Conservation (phyloP, 2,113 vertebrate genomes). For the Cnemophilus loriae region DNA sequence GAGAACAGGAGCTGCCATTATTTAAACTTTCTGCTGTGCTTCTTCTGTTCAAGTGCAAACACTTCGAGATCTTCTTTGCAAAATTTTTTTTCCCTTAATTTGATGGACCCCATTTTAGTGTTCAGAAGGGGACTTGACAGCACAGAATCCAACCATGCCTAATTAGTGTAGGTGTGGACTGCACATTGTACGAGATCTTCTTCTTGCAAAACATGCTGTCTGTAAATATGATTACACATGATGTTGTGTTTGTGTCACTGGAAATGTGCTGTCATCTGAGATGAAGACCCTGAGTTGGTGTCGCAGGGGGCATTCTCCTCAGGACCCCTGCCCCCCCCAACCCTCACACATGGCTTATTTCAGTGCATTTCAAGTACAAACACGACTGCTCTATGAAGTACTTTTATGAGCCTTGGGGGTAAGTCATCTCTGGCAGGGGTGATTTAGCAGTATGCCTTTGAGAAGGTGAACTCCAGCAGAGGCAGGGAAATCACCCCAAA, state of each 20-base stretch:
- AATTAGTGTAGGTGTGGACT: background rate
- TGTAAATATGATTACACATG: background rate
- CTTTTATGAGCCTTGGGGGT: slow-evolving; percentile 31
- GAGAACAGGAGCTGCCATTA: background rate
- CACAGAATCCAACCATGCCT: background rate
- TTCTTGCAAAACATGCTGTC: background rate
- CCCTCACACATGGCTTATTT: background rate
- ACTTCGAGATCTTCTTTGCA: too few relatives aligned
- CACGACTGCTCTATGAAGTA: background rate
- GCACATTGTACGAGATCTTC: rapidly evolving
- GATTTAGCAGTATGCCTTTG: slow-evolving; percentile 22
- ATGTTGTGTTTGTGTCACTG: background rate
- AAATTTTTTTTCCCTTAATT: background rate
- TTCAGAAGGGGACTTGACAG: background rate
- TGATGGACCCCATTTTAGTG: background rate
- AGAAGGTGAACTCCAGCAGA: background rate
- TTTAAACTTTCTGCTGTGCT: background rate
- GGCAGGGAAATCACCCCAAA: background rate
- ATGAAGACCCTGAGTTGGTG: background rate
- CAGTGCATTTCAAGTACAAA: slow-evolving; percentile 2
- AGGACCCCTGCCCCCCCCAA: background rate
- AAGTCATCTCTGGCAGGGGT: slow-evolving; percentile 39
- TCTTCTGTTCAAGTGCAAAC: too few relatives aligned
- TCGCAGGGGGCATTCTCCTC: background rate
- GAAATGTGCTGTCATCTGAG: background rate